Conservation (phyloP, 2,797 vertebrate genomes). For the Buphagus erythrorhynchus region DNA sequence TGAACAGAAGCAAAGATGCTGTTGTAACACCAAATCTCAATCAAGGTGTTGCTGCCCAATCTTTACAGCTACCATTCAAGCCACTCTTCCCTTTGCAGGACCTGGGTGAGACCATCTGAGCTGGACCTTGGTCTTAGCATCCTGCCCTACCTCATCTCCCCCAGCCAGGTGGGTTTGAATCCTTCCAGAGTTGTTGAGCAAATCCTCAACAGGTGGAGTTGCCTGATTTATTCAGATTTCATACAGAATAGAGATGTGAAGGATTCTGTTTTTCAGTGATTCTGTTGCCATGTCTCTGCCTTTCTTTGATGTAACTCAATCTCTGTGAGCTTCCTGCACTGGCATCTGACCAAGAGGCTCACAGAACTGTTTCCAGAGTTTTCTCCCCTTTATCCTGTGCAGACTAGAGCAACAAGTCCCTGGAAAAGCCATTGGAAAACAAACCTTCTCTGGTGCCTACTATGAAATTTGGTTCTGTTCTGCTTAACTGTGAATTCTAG, state of each 20-base stretch:
- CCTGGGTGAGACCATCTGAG: neutral
- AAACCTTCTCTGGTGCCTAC: slow-evolving; percentile 44
- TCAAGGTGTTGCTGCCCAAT: neutral
- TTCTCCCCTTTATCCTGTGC: neutral
- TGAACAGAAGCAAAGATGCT: neutral
- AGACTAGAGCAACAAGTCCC: neutral
- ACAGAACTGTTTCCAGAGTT: slow-evolving; percentile 22
- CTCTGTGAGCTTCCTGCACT: neutral
- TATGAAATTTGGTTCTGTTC: slow-evolving; percentile 58
- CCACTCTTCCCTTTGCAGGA: neutral
- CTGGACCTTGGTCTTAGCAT: neutral
- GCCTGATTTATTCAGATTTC: neutral
- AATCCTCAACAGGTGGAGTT: neutral
- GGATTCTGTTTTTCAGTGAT: neutral
- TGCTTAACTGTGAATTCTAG: slow-evolving; percentile 59
- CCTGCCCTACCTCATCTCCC: rapidly evolving
- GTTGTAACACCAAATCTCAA: neutral
- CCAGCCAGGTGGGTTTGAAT: neutral
- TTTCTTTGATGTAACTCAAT: slow-evolving; percentile 26
- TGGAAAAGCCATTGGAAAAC: slow-evolving; percentile 69
- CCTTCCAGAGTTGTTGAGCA: neutral
- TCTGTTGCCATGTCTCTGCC: neutral
- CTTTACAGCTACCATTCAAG: neutral
- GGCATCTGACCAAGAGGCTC: neutral
- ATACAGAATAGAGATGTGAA: neutral